A percentile compares a stretch with the other conserved stretches of the same genome.
These are phyloP conservation scores for Parapristionchus giblindavisi DNA, from an alignment of 2,888 invertebrate species.

Conservation along the genomic window DNA sequence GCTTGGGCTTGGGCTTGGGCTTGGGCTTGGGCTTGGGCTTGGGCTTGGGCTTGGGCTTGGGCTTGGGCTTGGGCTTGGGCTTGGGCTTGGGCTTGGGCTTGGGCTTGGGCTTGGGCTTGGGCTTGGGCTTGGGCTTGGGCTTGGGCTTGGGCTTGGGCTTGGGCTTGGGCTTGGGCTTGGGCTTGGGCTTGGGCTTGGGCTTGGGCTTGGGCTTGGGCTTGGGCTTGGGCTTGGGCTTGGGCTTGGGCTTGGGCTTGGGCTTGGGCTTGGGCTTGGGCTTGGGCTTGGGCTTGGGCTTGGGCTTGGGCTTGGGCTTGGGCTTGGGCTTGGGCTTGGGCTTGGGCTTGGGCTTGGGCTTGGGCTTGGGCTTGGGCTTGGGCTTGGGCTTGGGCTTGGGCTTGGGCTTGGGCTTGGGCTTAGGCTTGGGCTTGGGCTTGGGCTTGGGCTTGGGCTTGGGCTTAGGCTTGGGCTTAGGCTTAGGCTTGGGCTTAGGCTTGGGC, in stretches of 20 bases:
- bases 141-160: slow-evolving; percentile 44
- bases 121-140: slow-evolving; percentile 36
- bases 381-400: slow-evolving; percentile 43
- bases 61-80: slow-evolving; percentile 40
- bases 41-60: slow-evolving; percentile 34
- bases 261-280: slow-evolving; percentile 44
- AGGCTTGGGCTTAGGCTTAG: slow-evolving; percentile 48
- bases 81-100: slow-evolving; percentile 41
- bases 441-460: slow-evolving; percentile 48
- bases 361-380: slow-evolving; percentile 45
- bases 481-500: slow-evolving; percentile 41
- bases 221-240: slow-evolving; percentile 48
- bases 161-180: slow-evolving; percentile 45
- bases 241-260: slow-evolving; percentile 47
- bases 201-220: slow-evolving; percentile 49
- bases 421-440: slow-evolving; percentile 49
- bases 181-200: slow-evolving; percentile 41
- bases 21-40: slow-evolving; percentile 45
- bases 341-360: slow-evolving; percentile 45
- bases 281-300: slow-evolving; percentile 42
- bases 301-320: slow-evolving; percentile 43
- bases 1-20: slow-evolving; percentile 40
- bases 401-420: slow-evolving; percentile 44
- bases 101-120: slow-evolving; percentile 41
- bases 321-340: slow-evolving; percentile 42